Conservation (phyloP, 2,888 invertebrate genomes). For the Conistra vaccinii region DNA sequence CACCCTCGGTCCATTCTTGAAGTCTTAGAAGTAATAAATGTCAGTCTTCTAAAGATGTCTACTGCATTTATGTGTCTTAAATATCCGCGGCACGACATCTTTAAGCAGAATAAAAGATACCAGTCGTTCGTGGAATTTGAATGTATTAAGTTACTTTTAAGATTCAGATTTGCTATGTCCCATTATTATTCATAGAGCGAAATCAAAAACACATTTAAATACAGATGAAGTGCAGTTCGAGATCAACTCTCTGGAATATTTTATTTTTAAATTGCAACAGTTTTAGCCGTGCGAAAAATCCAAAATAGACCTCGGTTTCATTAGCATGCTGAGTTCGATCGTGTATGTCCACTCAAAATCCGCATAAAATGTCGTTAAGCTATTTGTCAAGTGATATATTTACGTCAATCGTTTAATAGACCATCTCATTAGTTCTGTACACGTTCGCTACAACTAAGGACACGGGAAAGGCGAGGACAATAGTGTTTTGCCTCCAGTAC, state of each 20-base stretch:
- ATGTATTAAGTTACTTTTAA: slow-evolving; percentile 7
- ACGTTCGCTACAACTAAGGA: slow-evolving; percentile 85
- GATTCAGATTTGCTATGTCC: background rate
- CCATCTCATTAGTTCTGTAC: slow-evolving; percentile 86
- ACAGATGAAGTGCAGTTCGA: slow-evolving; percentile 14
- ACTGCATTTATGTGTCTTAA: slow-evolving; percentile 12
- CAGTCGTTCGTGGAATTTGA: slow-evolving; percentile 3
- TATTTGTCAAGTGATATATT: slow-evolving; percentile 77
- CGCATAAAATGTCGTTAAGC: slow-evolving; percentile 51
- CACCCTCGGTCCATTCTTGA: slow-evolving; percentile 39
- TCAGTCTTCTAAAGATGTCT: slow-evolving; percentile 27
- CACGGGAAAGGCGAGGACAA: slow-evolving; percentile 80
- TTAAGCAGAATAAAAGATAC: background rate
- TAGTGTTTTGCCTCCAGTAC: slow-evolving; percentile 65
- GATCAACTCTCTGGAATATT: slow-evolving; percentile 11
- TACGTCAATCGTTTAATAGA: slow-evolving; percentile 84
- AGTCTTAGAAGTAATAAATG: slow-evolving; percentile 44
- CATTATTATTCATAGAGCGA: slow-evolving; percentile 2
- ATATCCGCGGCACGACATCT: slow-evolving; percentile 1
- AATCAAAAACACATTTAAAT: slow-evolving; percentile 21
- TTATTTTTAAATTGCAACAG: slow-evolving; percentile 29
- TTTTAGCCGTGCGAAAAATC: slow-evolving; percentile 18
- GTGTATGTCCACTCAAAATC: slow-evolving; percentile 60
- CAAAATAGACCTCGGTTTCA: slow-evolving; percentile 27
- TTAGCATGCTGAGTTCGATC: slow-evolving; percentile 46